A percentile compares a stretch with the other conserved stretches of the same genome.
These are phyloP conservation scores for Sternarchorhynchus goeldii DNA, from an alignment of 2,797 vertebrate genomes.

Conservation along the genomic window DNA sequence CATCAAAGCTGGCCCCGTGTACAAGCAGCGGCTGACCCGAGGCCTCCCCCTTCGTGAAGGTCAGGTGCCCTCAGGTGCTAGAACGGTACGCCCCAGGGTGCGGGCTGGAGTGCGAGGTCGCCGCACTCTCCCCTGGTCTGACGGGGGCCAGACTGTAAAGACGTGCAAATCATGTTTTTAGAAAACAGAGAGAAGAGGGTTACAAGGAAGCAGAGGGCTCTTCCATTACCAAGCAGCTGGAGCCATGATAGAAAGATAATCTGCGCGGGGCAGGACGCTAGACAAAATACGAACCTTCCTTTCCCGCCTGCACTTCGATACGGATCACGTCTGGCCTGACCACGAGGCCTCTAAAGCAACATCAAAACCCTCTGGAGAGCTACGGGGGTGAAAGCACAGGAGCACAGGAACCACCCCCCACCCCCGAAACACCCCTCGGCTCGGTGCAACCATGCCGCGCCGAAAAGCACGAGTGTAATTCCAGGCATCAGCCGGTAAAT, in stretches of 20 bases:
- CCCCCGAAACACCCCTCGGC: background rate
- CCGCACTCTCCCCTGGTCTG: slow-evolving; percentile 16
- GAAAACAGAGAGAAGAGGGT: slow-evolving; percentile 40
- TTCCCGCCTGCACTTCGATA: slow-evolving; percentile 55
- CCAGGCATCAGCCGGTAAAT: background rate
- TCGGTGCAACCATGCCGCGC: no score
- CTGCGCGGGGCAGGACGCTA: slow-evolving; percentile 59
- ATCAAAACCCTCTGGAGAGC: slow-evolving; percentile 28
- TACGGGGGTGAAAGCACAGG: background rate
- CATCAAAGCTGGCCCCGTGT: slow-evolving; percentile 53
- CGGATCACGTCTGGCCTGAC: slow-evolving; percentile 59
- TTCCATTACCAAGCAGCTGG: slow-evolving; percentile 67
- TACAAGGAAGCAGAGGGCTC: slow-evolving; percentile 54
- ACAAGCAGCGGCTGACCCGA: slow-evolving; percentile 46
- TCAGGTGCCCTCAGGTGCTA: slow-evolving; percentile 51
- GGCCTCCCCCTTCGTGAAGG: slow-evolving; percentile 26
- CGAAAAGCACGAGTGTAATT: background rate
- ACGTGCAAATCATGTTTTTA: slow-evolving; percentile 6
- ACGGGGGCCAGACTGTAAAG: slow-evolving; percentile 40
- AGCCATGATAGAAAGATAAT: slow-evolving; percentile 74
- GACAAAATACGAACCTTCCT: slow-evolving; percentile 73
- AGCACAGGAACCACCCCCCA: background rate
- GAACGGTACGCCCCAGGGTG: background rate
- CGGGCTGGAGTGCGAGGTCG: slow-evolving; percentile 22
- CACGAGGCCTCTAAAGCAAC: slow-evolving; percentile 52